Evolutionary conservation across 2,888 invertebrate species (phyloP), one percentile per base, ranked within the genome.

Genomic region (Noctua janthe): DNA sequence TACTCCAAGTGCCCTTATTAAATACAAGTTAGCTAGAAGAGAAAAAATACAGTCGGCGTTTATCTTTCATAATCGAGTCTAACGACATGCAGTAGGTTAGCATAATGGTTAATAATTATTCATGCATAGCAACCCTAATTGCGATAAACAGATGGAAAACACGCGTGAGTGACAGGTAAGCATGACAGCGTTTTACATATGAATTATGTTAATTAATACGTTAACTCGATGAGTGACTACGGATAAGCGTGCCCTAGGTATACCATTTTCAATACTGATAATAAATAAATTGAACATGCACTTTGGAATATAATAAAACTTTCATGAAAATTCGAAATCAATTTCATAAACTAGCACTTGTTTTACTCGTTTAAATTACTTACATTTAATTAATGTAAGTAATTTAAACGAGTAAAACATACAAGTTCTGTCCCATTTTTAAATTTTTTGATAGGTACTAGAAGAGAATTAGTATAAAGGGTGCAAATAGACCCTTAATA

Each of bases 161-260:
- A 85, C 64, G 83, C 88, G 80, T 87, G 82, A 83, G 83, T 78
- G 80, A 83, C 81, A 88, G 82, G 81, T 83, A 78, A 80, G 80
- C 79, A 83, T 83, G 85, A 81, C 85, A 83, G 59, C 73, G 71
- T 85, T 88, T 88, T 84, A 84, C 88, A 81, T 83, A 82, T 83
- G 82, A 87, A 88, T 88, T 84, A 88, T 80, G 88, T 83, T 87
- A 88, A 87, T 88, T 88, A 88, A 83, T 87, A 84, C 81, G 81
- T 71, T 80, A 76, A 77, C 81, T 72, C 67, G 69, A 35, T n/a
- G 62, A 76, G 81, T 69, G 81, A 71, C 73, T 82, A 82, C 71
- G 69, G 74, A 82, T 83, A 80, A 81, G 74, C 71, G 67, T 73
- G 67, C 35, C 43, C 56, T 78, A 54, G 39, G 47, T 66, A 67